Conservation (phyloP, 2,888 invertebrate genomes). For the Leptinotarsa peninsularis region DNA sequence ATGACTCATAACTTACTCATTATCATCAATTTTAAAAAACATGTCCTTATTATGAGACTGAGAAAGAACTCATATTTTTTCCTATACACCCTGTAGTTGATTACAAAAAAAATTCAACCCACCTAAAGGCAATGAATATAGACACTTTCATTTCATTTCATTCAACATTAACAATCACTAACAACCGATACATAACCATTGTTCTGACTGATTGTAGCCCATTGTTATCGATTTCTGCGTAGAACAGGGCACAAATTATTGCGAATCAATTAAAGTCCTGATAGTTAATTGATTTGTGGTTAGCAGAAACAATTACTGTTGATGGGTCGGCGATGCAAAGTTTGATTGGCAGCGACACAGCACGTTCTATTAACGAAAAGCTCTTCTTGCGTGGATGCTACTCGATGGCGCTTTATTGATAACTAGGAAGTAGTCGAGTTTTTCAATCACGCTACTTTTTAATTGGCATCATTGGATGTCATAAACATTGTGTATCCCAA, state of each 20-base stretch:
- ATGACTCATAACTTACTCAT: too few relatives aligned
- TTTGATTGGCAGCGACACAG: background rate
- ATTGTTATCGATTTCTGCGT: conserved; percentile 37
- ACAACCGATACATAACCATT: conserved; percentile 21
- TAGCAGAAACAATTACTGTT: conserved; percentile 30
- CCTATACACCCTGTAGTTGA: too few relatives aligned
- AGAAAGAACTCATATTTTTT: too few relatives aligned
- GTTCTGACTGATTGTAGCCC: conserved; percentile 20
- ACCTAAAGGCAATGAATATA: background rate
- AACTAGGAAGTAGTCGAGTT: too few relatives aligned
- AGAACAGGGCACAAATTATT: conserved; percentile 37
- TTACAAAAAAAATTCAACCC: background rate
- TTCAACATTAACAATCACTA: background rate
- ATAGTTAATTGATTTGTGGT: conserved; percentile 36
- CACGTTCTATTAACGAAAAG: background rate
- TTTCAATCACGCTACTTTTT: background rate
- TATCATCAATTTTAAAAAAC: too few relatives aligned
- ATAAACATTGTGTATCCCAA: too few relatives aligned
- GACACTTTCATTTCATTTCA: conserved; percentile 4
- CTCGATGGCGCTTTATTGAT: background rate
- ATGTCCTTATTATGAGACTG: too few relatives aligned
- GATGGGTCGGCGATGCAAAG: conserved; percentile 13
- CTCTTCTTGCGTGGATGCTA: background rate
- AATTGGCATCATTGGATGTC: background rate
- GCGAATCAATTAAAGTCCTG: conserved; percentile 33